These are phyloP conservation scores for Lepus townsendii DNA, from an alignment of 2,797 vertebrate genomes.

Conservation along the genomic window DNA sequence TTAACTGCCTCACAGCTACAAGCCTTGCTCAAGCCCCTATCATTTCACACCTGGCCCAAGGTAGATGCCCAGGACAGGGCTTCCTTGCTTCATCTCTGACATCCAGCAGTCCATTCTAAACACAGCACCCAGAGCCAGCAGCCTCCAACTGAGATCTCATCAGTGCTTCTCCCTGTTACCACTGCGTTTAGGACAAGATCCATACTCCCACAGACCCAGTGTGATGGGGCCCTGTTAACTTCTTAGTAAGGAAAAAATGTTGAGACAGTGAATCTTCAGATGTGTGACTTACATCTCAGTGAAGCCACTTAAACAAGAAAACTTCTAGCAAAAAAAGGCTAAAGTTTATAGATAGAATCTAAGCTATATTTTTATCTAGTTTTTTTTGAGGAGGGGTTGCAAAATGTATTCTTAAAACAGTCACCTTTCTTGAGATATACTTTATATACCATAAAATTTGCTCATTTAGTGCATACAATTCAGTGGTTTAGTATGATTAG, in stretches of 20 bases:
- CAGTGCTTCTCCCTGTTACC: neutral
- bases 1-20: neutral
- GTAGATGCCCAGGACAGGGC: neutral
- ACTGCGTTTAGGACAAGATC: neutral
- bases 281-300: neutral
- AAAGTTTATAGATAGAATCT: conserved; percentile 13
- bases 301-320: conserved; percentile 29
- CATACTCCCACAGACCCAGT: neutral
- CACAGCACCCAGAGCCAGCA: neutral
- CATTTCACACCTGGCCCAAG: neutral
- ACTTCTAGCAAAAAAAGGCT: neutral
- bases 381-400: neutral
- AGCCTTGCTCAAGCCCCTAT: neutral
- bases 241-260: neutral
- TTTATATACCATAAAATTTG: neutral
- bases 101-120: neutral
- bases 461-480: neutral
- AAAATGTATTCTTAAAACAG: conserved; percentile 32
- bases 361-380: neutral
- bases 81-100: neutral
- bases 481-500: neutral
- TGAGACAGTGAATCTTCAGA: neutral
- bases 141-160: neutral
- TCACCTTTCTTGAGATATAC: neutral
- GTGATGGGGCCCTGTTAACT: neutral